Conservation (phyloP, 2,888 invertebrate genomes). For the Odontothrips loti region DNA sequence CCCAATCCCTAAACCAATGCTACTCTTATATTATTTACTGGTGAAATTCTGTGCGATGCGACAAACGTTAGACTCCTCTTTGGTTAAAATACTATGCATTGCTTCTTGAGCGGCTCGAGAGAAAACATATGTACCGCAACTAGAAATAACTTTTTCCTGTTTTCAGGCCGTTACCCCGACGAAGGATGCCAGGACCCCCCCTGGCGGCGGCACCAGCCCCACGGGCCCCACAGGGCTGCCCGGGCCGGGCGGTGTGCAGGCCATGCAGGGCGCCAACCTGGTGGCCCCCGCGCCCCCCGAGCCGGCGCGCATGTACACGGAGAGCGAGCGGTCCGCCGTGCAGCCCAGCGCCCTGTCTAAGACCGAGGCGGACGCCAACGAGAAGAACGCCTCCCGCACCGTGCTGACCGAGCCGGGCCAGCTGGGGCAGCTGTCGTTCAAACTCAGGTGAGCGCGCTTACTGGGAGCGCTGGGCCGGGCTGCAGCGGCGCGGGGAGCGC, state of each 20-base stretch:
- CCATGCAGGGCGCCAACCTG: constrained; percentile 39
- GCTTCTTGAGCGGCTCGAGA: background rate
- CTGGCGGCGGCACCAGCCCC: constrained; percentile 32
- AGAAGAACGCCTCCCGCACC: constrained; percentile 51
- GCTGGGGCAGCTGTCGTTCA: constrained; percentile 85
- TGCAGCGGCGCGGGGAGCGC: background rate
- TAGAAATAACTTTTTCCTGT: constrained; percentile 1
- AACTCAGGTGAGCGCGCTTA: constrained; percentile 64
- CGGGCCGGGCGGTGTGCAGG: constrained; percentile 28
- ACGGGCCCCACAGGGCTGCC: constrained; percentile 29
- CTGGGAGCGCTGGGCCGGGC: too few species aligned
- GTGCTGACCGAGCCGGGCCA: constrained; percentile 54
- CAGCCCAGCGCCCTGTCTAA: constrained; percentile 39
- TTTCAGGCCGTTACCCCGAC: constrained; percentile 46
- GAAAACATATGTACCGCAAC: background rate
- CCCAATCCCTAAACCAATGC: too few species aligned
- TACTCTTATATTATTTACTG: too few species aligned
- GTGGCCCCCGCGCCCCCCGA: constrained; percentile 44
- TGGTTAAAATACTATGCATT: too few species aligned
- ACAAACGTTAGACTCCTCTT: too few species aligned
- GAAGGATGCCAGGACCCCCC: background rate
- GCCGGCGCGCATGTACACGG: constrained; percentile 49
- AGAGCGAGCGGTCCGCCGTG: constrained; percentile 46
- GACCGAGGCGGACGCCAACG: constrained; percentile 56
- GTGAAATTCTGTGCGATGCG: too few species aligned